Evolutionary conservation across 1,140 invertebrate genomes (phyloP).

Genomic region (Diachasma alloeum): DNA sequence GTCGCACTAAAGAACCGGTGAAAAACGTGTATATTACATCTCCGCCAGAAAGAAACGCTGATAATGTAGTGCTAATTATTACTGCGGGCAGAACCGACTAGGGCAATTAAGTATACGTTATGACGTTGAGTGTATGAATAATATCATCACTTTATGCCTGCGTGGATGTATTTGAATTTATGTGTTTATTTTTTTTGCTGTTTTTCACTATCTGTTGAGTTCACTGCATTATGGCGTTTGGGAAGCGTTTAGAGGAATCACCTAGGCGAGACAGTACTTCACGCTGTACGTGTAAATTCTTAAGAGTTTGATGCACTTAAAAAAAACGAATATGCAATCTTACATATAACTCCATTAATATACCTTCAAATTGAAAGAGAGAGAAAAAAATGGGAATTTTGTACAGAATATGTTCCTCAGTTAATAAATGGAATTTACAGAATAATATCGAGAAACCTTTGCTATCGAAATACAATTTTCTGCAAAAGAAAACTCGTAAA

Average conservation of each 20-base stretch:
- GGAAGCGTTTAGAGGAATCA: neutral
- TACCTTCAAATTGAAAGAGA: too few relatives aligned
- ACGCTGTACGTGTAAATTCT: neutral
- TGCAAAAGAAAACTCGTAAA: too few relatives aligned
- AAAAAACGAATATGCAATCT: neutral
- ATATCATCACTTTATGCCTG: constrained; percentile 21
- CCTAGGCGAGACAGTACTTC: neutral
- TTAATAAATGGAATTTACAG: too few relatives aligned
- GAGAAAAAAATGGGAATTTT: too few relatives aligned
- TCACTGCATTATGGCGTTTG: neutral
- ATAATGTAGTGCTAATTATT: constrained; percentile 36
- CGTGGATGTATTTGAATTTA: neutral
- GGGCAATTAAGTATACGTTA: constrained; percentile 32
- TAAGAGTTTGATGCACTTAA: neutral
- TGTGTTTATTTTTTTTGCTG: neutral
- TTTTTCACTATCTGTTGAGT: neutral
- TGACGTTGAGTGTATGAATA: constrained; percentile 14
- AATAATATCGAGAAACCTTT: too few relatives aligned
- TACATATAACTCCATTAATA: too few relatives aligned
- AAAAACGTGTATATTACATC: neutral
- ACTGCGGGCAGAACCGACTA: constrained; percentile 7
- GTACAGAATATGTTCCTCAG: too few relatives aligned
- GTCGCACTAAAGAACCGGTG: neutral
- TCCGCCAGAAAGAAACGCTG: neutral
- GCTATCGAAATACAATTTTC: too few relatives aligned